phyloP scores from a whole-genome alignment of 2,113 vertebrate species.

The Pedetes capensis region DNA sequence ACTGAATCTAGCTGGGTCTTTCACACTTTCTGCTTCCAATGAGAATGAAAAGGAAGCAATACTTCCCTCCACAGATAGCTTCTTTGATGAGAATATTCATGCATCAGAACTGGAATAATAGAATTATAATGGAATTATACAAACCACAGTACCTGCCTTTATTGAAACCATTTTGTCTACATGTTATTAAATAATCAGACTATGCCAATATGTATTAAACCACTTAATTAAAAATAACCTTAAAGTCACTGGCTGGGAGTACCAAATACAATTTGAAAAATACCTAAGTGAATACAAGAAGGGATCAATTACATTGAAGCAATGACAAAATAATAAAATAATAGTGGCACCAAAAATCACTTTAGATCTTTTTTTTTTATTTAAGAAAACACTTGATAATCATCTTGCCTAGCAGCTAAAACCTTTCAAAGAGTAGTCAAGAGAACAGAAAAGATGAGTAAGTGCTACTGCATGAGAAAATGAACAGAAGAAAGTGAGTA shows the following conservation, averaged over 20 bases:
- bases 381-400: constrained; percentile 3
- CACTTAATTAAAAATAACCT: background rate
- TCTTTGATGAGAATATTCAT: constrained; percentile 38
- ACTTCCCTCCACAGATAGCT: background rate
- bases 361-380: background rate
- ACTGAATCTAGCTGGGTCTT: background rate
- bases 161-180: background rate
- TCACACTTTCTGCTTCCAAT: constrained; percentile 26
- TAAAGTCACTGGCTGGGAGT: background rate
- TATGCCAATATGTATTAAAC: background rate
- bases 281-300: background rate
- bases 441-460: background rate
- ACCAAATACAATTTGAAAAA: background rate
- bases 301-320: background rate
- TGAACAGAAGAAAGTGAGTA: background rate
- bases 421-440: background rate
- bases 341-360: background rate
- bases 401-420: background rate
- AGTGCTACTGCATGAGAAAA: background rate
- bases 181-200: background rate
- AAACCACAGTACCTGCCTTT: background rate
- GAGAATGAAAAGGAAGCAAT: background rate
- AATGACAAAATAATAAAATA: background rate
- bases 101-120: background rate
- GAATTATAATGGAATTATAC: background rate